Evolutionary conservation across 2,113 vertebrate genomes (phyloP).

Genomic region (Chloropsis cyanopogon): DNA sequence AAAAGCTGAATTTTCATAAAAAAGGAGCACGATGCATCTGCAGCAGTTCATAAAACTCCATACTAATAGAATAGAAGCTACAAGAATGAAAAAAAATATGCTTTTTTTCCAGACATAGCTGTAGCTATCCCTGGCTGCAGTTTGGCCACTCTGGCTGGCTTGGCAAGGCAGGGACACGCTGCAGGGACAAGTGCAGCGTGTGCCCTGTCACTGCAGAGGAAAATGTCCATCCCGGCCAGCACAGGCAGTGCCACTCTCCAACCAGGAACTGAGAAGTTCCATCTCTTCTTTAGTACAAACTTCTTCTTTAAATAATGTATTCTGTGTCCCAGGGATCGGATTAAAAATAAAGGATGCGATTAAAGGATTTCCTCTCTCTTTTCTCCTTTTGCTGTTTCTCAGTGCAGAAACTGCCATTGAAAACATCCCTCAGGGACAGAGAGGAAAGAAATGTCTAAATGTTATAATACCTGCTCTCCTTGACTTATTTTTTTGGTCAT

Average conservation of each 20-base stretch:
- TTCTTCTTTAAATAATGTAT: neutral
- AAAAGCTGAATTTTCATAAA: neutral
- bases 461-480: neutral
- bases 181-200: too few species aligned
- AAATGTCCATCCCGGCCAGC: neutral
- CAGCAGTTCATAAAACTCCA: neutral
- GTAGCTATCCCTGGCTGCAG: neutral
- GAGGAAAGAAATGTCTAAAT: neutral
- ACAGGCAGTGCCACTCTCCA: neutral
- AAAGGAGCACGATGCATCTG: neutral
- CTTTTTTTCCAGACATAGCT: neutral
- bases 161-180: too few species aligned
- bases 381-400: neutral
- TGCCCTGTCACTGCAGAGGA: neutral
- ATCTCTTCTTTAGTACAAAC: neutral
- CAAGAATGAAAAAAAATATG: neutral
- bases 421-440: neutral
- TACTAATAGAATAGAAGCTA: neutral
- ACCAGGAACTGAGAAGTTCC: neutral
- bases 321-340: neutral
- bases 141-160: neutral
- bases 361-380: neutral
- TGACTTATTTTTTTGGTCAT: neutral
- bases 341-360: neutral
- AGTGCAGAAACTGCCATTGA: neutral